Base-by-base conservation (phyloP, 2,797 vertebrate genomes). In the Ispidina lecontei region DNA sequence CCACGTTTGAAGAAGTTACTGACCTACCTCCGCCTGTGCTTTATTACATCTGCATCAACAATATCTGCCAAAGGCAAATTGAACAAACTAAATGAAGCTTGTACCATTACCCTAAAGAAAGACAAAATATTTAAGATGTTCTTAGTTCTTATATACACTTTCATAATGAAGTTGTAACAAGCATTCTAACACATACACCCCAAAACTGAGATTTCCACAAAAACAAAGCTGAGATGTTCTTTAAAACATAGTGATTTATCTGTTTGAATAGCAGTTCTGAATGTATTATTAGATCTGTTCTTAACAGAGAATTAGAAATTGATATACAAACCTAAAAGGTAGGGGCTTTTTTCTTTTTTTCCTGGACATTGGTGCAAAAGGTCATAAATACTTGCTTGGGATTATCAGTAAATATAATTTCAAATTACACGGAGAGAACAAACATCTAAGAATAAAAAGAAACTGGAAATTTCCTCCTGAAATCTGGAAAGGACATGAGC, bases 11-110 rank as follows among this genome's bases (percentile, higher is more conserved):
- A 85, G 60, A 19, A 4, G 59, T 63, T 55, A 79, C 31, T 31
- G 72, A 97, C 96, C 96, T 97, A 99, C 99, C 98, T 98, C 95
- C 98, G 96, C 67, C 98, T 98, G 97, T 98, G 97, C 82, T 97
- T 98, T 81, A 98, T 96, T 86, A 99, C 87, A 95, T 99, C 98
- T 64, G 96, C 97, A 95, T 99, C 98, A 23, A 99, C 96, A 90
- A 99, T 98, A 94, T 99, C 99, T 81, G 98, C 98, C 97, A 99
- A 91, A 35, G 98, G 98, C 94, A 99, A 96, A 71, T 98, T 97
- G 94, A 99, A 99, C 59, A 99, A 97, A 95, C 98, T 99, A 96
- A 98, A 99, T 13, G 98, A 93, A 70, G 98, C 98, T 71, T 98
- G 98, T 51, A 99, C 96, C 78, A 98, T 62, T 46, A 99, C 95